phyloP scores from a whole-genome alignment of 2,113 vertebrate genomes.

The Raja brachyura region DNA sequence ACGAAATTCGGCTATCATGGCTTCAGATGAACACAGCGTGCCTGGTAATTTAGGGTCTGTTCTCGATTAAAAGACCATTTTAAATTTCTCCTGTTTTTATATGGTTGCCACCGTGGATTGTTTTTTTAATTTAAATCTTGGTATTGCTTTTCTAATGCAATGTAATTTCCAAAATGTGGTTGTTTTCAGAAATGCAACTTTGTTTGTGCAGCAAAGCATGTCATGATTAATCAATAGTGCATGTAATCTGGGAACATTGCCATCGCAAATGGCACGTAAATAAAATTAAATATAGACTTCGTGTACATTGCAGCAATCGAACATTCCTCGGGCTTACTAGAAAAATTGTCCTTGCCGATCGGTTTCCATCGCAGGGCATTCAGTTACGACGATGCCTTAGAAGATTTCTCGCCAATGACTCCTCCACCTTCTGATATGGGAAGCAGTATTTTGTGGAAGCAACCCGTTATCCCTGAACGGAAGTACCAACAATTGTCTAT shows the following conservation, averaged over 20 bases:
- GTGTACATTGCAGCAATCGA: slow-evolving; percentile 55
- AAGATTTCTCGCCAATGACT: slow-evolving; percentile 69
- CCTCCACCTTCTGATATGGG: slow-evolving; percentile 75
- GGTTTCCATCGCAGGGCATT: slow-evolving; percentile 66
- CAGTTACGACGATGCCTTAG: slow-evolving; percentile 79
- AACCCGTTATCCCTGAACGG: slow-evolving; percentile 77
- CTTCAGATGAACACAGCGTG: slow-evolving; percentile 54
- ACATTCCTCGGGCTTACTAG: slow-evolving; percentile 54
- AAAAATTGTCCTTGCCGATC: slow-evolving; percentile 69
- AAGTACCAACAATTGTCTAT: slow-evolving; percentile 72
- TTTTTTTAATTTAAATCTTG: background rate
- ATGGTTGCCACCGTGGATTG: background rate
- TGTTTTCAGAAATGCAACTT: background rate
- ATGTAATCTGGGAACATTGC: background rate
- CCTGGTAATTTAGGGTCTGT: slow-evolving; percentile 56
- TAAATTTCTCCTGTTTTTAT: background rate
- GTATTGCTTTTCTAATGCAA: background rate
- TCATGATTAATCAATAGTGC: background rate
- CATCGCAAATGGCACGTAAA: background rate
- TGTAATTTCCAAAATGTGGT: background rate
- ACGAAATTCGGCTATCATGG: slow-evolving; percentile 49
- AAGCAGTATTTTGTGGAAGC: slow-evolving; percentile 67
- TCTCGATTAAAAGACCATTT: background rate
- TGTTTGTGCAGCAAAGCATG: background rate
- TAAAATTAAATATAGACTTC: background rate